A percentile compares a stretch with the other conserved stretches of the same genome.
phyloP scores from a whole-genome alignment of 2,113 vertebrate species.

The Oncorhynchus tshawytscha region DNA sequence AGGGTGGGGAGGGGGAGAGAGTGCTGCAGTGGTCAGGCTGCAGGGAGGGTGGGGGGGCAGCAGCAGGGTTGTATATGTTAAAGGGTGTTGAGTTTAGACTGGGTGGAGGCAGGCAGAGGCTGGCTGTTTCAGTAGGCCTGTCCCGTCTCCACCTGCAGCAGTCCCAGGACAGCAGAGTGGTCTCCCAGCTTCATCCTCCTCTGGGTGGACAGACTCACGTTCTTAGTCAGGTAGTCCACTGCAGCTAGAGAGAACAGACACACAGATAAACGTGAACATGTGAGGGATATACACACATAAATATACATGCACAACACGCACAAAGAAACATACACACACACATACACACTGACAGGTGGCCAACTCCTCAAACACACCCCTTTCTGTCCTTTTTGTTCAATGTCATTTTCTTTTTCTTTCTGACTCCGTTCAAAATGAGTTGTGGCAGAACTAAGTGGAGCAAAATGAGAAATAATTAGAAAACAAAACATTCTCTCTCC shows the following conservation, averaged over 20 bases:
- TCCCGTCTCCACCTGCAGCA: conserved; percentile 97
- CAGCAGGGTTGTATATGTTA: conserved; percentile 14
- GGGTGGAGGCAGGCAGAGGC: conserved; percentile 16
- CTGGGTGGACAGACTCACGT: conserved; percentile 96
- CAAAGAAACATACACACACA: background rate
- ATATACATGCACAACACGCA: background rate
- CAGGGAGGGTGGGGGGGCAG: conserved; percentile 13
- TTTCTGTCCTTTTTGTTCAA: conserved; percentile 49
- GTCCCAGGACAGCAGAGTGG: conserved; percentile 94
- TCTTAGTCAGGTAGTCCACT: conserved; percentile 98
- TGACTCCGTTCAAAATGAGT: conserved; percentile 75
- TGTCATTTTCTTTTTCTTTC: conserved; percentile 54
- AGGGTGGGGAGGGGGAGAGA: conserved; percentile 18
- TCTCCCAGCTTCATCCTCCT: conserved; percentile 97
- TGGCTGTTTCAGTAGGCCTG: conserved; percentile 84
- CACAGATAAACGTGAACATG: conserved; percentile 1
- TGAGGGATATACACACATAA: background rate
- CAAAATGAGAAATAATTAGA: conserved; percentile 67
- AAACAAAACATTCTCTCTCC: conserved; percentile 42
- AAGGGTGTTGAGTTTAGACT: conserved; percentile 1
- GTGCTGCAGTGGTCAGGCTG: conserved; percentile 41
- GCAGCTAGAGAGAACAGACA: conserved; percentile 74
- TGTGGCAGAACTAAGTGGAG: conserved; percentile 58
- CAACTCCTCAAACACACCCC: conserved; percentile 21
- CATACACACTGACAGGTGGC: conserved; percentile 7